Conservation (phyloP, 2,888 invertebrate species). For the Tiliacea aurago region DNA sequence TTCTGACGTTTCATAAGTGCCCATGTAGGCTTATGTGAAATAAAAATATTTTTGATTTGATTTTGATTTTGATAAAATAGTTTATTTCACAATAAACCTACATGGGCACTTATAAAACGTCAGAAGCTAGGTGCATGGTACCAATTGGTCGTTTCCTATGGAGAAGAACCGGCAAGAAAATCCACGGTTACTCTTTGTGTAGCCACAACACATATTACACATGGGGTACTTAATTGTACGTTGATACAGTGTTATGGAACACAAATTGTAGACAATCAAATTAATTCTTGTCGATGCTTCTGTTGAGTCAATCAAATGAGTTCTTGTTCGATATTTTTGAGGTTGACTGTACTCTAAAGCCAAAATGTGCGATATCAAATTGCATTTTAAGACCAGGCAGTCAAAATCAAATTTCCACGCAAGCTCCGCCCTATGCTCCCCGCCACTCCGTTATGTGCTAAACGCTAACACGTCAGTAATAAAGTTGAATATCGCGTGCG, state of each 20-base stretch:
- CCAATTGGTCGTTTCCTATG: background rate
- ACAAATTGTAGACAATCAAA: background rate
- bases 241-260: background rate
- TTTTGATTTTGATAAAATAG: no score
- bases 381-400: background rate
- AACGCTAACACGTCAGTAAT: no score
- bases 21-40: no score
- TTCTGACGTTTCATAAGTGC: no score
- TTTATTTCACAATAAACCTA: background rate
- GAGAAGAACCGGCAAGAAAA: background rate
- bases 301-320: background rate
- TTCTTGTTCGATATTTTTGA: background rate
- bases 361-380: background rate
- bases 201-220: background rate
- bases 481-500: no score
- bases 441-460: no score
- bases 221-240: background rate
- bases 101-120: background rate
- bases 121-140: background rate
- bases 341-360: background rate
- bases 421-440: no score
- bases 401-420: no score
- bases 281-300: background rate
- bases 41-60: no score
- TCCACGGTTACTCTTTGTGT: background rate